Base-by-base conservation (phyloP, 2,797 vertebrate genomes). In the Bovichtus diacanthus region DNA sequence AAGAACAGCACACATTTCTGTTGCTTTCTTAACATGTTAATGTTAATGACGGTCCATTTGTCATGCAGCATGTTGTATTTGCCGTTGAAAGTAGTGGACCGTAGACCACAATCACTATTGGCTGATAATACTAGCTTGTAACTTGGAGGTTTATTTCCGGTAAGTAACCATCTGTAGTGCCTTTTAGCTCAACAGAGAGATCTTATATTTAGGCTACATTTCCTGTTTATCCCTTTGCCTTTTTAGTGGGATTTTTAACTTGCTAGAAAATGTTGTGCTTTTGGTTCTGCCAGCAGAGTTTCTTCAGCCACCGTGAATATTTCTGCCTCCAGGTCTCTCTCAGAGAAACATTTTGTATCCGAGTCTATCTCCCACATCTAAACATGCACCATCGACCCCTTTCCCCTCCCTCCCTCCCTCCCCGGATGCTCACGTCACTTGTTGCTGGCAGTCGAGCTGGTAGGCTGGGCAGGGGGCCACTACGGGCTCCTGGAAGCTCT, bases 401-500 rank as follows among this genome's bases (percentile, higher is more conserved):
- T 66, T 73, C 82, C n/a, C n/a, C n/a, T n/a, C n/a, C n/a, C n/a
- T n/a, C n/a, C 83, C 59, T 8, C 41, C 59, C 76, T 55, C 59
- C 63, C 3, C 65, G 43, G 64, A 76, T 88, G 96, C 98, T 99
- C 94, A 99, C 98, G 95, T 94, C 70, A 97, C 92, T 82, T 94
- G 94, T 44, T 94, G 96, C 81, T 96, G 95, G 90, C 98, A 99
- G 93, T 96, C 94, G 4, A 94, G 94, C 85, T 96, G 96, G 89
- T 94, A 94, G 55, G 82, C 59, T 10, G 95, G 95, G 86, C 96
- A 96, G 59, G 92, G 94, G 86, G 91, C 95, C 91, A 96, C 94
- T 78, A 97, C 95, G 59, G 97, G 95, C 88, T 97, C 96, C 87
- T 96, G 92, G 88, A 95, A 97, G 85, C 95, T 96, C 92, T 98